phyloP scores from a whole-genome alignment of 2,888 invertebrate genomes.

The Eupithecia vulgata region DNA sequence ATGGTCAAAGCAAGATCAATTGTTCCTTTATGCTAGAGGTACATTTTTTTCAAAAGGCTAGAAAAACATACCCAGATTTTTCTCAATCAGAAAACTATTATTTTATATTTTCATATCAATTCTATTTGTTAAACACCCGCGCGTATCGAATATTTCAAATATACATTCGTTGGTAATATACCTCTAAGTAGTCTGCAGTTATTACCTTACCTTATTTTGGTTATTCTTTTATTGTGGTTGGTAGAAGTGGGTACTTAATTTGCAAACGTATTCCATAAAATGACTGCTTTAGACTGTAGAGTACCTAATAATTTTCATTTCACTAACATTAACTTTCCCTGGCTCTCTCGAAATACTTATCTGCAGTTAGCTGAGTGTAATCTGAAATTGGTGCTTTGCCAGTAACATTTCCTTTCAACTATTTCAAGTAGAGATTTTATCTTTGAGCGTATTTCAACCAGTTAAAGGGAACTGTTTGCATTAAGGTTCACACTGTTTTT shows the following conservation, averaged over 20 bases:
- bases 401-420: constrained; percentile 15
- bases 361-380: constrained; percentile 19
- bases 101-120: background rate
- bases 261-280: constrained; percentile 27
- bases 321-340: constrained; percentile 29
- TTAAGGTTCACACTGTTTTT: background rate
- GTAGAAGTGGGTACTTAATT: constrained; percentile 17
- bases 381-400: constrained; percentile 22
- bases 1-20: background rate
- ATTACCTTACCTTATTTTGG: background rate
- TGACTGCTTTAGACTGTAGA: constrained; percentile 19
- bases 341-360: constrained; percentile 21
- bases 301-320: constrained; percentile 22
- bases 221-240: background rate
- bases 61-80: background rate
- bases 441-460: background rate
- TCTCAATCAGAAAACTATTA: background rate
- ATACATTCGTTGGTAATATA: background rate
- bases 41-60: background rate
- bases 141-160: background rate
- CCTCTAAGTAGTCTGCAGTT: no score
- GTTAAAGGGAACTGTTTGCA: background rate
- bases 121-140: background rate
- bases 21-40: background rate
- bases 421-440: constrained; percentile 11